A percentile compares a stretch with the other conserved stretches of the same genome.
phyloP scores from a whole-genome alignment of 1,140 invertebrate genomes.

The Drosophila melanica region DNA sequence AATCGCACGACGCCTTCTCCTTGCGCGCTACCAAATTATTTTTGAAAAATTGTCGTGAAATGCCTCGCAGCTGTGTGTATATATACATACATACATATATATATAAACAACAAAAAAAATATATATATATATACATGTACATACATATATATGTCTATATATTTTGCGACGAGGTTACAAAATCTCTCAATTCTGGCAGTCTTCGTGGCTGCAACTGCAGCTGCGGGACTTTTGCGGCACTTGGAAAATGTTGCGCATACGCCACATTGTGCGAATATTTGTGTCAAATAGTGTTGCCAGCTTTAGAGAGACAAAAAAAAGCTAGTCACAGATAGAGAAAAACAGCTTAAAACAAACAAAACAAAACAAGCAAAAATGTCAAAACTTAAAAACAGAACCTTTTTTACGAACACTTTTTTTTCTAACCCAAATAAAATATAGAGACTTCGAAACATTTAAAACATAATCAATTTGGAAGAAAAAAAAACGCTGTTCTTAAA shows the following conservation, averaged over 20 bases:
- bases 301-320: too few species aligned
- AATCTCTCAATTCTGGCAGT: conserved; percentile 27
- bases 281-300: conserved; percentile 13
- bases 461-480: too few species aligned
- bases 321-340: too few species aligned
- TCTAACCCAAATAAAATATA: too few species aligned
- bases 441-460: too few species aligned
- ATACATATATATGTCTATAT: neutral
- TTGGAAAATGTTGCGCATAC: conserved; percentile 64
- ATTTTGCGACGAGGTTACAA: neutral
- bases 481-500: too few species aligned
- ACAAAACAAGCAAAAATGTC: too few species aligned
- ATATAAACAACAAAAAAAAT: too few species aligned
- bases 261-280: conserved; percentile 58
- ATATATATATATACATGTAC: neutral
- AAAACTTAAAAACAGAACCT: too few species aligned
- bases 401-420: too few species aligned
- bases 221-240: neutral
- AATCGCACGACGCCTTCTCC: too few species aligned
- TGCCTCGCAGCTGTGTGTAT: neutral
- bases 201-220: conserved; percentile 12
- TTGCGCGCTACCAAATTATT: neutral
- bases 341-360: too few species aligned
- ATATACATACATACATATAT: neutral
- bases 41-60: conserved; percentile 23